Base-by-base conservation (phyloP, 2,113 vertebrate genomes). In the Numida meleagris region DNA sequence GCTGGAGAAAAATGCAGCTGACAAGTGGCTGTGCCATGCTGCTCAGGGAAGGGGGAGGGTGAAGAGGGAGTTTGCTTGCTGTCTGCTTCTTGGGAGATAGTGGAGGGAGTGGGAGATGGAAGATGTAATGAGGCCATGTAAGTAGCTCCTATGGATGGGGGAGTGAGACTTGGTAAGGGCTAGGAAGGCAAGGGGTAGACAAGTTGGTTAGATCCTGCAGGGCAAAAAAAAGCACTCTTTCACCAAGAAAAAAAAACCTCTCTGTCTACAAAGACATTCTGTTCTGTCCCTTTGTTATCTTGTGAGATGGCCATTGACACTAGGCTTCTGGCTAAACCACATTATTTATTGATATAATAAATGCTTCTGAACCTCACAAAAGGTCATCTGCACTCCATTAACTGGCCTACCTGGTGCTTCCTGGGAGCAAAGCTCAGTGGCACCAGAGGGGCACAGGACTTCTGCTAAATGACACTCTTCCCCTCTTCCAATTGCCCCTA, bases 401-500 rank as follows among this genome's bases (percentile, higher is more conserved):
- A 36, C 42, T 45, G 14, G 10, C 36, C 55, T 61, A 24, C 21
- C 19, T 46, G 14, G 24, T 21, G 42, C 43, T 38, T 21, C 51
- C 9, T 68, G 33, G 48, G 33, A 46, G 14, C 18, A 33, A 15
- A 72, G 36, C 10, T 65, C 50, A 33, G 29, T 2, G 51, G 23
- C n/a, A 66, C 24, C 40, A 51, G 40, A 82, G 21, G 15, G 7
- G 85, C 19, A 4, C 84, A 86, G 72, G 12, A 20, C 34, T 25
- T 13, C 61, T 50, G 66, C 8, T 18, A 72, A 53, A 79, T 34
- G 13, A 12, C 51, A 10, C 11, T 27, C 3, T 2, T 42, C 8
- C 2, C 4, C 17, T 14, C 12, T 2, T 5, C 7, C 3, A 43
- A 13, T 24, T n/a, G 24, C 43, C 46, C 27, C 19, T 6, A n/a